Evolutionary conservation across 2,888 invertebrate species (phyloP), one percentile per base, ranked within the genome.

Genomic region (Apoderus coryli): DNA sequence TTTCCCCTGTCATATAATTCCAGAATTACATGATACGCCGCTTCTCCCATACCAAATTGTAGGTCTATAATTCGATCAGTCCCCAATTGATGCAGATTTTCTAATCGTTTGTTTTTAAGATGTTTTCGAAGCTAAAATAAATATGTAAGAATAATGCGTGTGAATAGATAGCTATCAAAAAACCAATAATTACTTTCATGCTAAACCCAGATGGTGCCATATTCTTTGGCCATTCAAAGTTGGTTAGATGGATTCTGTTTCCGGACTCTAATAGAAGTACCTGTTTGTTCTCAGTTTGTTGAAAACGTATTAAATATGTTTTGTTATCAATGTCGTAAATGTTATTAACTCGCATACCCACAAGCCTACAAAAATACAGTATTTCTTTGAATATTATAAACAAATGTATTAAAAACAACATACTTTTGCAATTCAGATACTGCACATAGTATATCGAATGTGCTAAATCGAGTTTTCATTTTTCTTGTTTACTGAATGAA

Each of bases 181-280:
- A 12, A 29, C 11, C 7, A 3, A 10, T 22, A 28, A 28, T 34
- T 35, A 82, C 82, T 67, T 98, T 99, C 96, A 98, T 98, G 39
- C 89, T 84, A 54, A 96, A 96, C 2, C 92, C 89, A 0, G 90
- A 92, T 1, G 89, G 95, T 4, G 82, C 84, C 22, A 77, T 70
- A 67, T 90, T 92, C 61, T 98, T 98, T 0, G 96, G 95, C 96
- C 98, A 98, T 53, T 96, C 95, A 61, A 89, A 98, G 22, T 72
- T 79, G 7, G 98, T 98, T 4, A 78, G 78, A 53, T 98, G 98
- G 36, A 98, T 77, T 35, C 95, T 66, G 44, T 75, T 81, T 0
- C 93, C 98, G 0, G 95, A 96, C 62, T 99, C 98, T 16, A 98
- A 58, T 4, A 99, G 59, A 15, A 98, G 61, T 6, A 93, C 72